These are phyloP conservation scores for Pholis gunnellus DNA, from an alignment of 2,113 vertebrate genomes.

Conservation along the genomic window DNA sequence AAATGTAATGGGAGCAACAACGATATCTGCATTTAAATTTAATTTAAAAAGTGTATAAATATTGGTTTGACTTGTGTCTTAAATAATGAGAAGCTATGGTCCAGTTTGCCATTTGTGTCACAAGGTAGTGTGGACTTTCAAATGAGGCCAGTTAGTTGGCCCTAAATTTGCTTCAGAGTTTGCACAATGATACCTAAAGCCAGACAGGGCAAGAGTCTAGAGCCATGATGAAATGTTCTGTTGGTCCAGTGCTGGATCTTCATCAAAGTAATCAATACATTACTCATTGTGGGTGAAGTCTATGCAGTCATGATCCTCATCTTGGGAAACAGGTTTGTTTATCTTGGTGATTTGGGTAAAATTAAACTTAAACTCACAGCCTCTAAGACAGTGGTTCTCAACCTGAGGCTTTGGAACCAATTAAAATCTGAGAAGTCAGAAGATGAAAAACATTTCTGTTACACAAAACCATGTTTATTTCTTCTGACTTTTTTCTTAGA, in stretches of 20 bases:
- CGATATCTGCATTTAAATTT: background rate
- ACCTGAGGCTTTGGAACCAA: background rate
- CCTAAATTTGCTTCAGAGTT: background rate
- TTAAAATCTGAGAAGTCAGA: background rate
- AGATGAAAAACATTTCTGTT: background rate
- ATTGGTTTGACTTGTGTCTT: background rate
- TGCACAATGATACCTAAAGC: background rate
- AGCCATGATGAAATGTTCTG: conserved; percentile 27
- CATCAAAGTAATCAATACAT: conserved; percentile 48
- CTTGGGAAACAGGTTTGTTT: background rate
- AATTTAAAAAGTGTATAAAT: background rate
- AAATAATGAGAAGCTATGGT: background rate
- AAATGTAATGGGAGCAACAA: background rate
- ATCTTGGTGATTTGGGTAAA: background rate
- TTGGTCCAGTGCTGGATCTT: conserved; percentile 32
- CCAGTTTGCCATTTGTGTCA: conserved; percentile 6
- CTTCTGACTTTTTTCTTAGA: background rate
- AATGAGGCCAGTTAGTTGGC: conserved; percentile 8
- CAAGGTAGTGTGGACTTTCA: conserved; percentile 16
- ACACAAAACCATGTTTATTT: background rate
- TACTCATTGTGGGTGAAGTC: conserved; percentile 35
- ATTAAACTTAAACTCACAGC: background rate
- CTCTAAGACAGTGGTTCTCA: background rate
- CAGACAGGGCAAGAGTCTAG: conserved; percentile 16
- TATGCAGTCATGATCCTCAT: background rate